Percentiles rank a stretch among this genome's conserved stretches.
Conservation (phyloP, 2,113 vertebrate species). For the Fulica atra region DNA sequence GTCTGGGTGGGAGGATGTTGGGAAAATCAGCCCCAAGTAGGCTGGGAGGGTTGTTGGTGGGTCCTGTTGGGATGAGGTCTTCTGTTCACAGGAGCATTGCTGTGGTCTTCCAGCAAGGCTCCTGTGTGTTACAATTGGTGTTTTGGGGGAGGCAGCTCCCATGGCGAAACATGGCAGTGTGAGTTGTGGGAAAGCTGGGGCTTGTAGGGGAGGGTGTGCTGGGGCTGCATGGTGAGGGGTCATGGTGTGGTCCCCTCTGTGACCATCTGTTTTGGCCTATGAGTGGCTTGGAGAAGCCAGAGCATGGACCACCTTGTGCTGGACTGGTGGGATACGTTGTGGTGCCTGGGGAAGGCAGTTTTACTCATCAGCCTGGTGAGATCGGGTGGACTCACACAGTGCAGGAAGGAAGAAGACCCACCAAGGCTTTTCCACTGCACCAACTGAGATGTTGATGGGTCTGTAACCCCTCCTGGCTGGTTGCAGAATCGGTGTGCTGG, state of each 20-base stretch:
- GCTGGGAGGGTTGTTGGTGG: neutral
- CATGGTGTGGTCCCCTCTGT: rapidly evolving
- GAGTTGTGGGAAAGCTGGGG: neutral
- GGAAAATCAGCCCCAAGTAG: neutral
- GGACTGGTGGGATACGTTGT: rapidly evolving
- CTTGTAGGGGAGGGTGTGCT: neutral
- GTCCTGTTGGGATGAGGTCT: neutral
- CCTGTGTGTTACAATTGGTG: neutral
- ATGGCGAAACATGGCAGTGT: neutral
- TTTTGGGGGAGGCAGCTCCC: neutral
- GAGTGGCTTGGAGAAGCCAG: neutral
- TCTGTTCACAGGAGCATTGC: neutral
- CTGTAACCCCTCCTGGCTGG: neutral
- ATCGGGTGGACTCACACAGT: neutral
- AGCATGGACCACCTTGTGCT: rapidly evolving
- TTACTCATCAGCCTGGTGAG: neutral
- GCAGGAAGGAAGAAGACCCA: neutral
- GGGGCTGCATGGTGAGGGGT: neutral
- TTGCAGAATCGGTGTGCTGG: rapidly evolving
- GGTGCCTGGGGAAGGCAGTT: neutral
- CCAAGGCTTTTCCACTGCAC: neutral
- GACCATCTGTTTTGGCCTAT: rapidly evolving
- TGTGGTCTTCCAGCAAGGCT: neutral
- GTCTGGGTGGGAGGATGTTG: neutral
- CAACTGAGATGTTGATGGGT: rapidly evolving